These are phyloP conservation scores for Xanthorhoe designata DNA, from an alignment of 2,888 invertebrate genomes.

Conservation along the genomic window DNA sequence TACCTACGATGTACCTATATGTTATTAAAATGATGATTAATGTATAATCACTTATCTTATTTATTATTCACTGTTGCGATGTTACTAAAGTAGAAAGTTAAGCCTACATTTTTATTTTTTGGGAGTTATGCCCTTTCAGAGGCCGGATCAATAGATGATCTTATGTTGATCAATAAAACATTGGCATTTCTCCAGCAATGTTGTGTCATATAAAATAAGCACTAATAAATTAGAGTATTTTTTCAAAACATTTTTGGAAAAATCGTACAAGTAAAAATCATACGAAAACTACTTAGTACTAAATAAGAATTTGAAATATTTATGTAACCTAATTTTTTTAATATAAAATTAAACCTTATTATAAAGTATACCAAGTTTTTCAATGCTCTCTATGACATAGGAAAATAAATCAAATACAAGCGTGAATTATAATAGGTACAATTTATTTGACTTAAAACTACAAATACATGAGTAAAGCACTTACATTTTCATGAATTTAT, in stretches of 20 bases:
- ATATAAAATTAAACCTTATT: slow-evolving; percentile 37
- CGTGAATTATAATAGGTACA: slow-evolving; percentile 57
- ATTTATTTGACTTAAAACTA: slow-evolving; percentile 78
- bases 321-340: slow-evolving; percentile 43
- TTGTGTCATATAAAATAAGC: slow-evolving; percentile 21
- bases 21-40: not conserved
- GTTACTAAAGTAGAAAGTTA: slow-evolving; percentile 9
- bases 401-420: slow-evolving; percentile 31
- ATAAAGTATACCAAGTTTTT: not conserved
- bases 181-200: slow-evolving; percentile 7
- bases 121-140: slow-evolving; percentile 2
- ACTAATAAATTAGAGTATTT: not conserved
- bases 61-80: slow-evolving; percentile 15
- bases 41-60: slow-evolving; percentile 13
- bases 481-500: slow-evolving; percentile 53
- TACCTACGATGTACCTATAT: not conserved
- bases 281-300: slow-evolving; percentile 13
- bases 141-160: not conserved
- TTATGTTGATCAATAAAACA: not conserved
- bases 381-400: not conserved
- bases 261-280: not conserved
- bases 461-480: slow-evolving; percentile 71
- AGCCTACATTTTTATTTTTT: not conserved
- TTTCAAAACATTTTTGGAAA: not conserved
- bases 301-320: slow-evolving; percentile 35